phyloP scores from a whole-genome alignment of 37 sponge, comb jelly and placozoan genomes.

The Aplysina aerophoba region DNA sequence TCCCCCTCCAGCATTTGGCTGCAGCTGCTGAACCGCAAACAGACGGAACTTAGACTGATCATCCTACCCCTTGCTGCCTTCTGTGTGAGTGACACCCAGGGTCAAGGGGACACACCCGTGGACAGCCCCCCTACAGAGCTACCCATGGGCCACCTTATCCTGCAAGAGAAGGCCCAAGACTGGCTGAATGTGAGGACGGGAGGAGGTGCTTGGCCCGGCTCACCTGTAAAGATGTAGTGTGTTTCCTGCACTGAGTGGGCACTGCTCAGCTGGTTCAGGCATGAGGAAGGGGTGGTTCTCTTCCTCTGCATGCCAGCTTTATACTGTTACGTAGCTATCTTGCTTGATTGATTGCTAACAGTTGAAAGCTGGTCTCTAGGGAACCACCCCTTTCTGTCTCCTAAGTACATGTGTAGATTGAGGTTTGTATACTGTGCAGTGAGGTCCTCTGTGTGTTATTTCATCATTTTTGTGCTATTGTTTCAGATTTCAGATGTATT shows the following conservation, averaged over 20 bases:
- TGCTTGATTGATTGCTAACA: too few species aligned
- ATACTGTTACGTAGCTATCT: too few species aligned
- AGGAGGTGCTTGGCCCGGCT: background rate
- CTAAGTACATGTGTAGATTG: too few species aligned
- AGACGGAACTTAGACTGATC: slow-evolving; percentile 49
- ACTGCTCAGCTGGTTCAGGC: too few species aligned
- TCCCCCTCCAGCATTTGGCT: slow-evolving; percentile 50
- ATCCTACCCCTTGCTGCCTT: slow-evolving; percentile 44
- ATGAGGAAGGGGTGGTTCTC: too few species aligned
- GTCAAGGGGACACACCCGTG: slow-evolving; percentile 24
- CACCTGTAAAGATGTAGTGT: too few species aligned
- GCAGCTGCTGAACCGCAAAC: slow-evolving; percentile 61
- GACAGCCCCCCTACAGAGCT: background rate
- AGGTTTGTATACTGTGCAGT: too few species aligned
- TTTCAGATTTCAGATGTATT: slow-evolving; percentile 50
- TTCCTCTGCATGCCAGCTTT: too few species aligned
- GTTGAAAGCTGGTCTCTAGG: too few species aligned
- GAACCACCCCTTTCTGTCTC: too few species aligned
- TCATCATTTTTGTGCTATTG: background rate
- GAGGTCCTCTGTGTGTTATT: background rate
- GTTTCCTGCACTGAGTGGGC: too few species aligned
- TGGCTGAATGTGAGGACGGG: slow-evolving; percentile 66
- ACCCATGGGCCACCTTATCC: slow-evolving; percentile 43
- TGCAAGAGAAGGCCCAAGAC: slow-evolving; percentile 42
- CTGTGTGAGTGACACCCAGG: slow-evolving; percentile 18